A percentile compares a stretch with the other conserved stretches of the same genome.
These are phyloP conservation scores for Lepidochrysops patricia DNA, from an alignment of 2,888 invertebrate genomes.

Conservation along the genomic window DNA sequence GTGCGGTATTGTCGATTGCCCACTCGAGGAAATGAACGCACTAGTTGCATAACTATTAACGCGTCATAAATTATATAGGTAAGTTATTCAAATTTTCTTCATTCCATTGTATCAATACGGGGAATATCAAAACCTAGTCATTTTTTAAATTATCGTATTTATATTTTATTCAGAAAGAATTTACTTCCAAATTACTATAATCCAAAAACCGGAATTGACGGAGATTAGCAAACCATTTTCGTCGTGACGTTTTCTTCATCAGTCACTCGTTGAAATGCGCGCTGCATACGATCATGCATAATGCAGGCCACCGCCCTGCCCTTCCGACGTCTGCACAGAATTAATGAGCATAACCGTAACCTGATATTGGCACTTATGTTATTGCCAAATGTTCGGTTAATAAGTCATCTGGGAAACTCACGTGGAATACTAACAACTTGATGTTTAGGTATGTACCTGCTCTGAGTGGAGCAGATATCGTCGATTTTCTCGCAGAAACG, in stretches of 20 bases:
- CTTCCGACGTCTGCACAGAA: constrained; percentile 60
- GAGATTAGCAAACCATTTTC: constrained; percentile 8
- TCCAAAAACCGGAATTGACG: neutral
- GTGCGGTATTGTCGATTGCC: no score
- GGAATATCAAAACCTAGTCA: no score
- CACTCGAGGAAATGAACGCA: no score
- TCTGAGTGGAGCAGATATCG: no score
- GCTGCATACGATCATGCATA: constrained; percentile 54
- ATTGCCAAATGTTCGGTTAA: constrained; percentile 13
- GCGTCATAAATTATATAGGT: no score
- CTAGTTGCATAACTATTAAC: no score
- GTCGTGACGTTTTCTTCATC: constrained; percentile 24
- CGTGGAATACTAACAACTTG: neutral
- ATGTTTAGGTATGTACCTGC: neutral
- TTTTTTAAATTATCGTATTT: no score
- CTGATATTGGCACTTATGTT: constrained; percentile 22
- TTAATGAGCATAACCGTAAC: constrained; percentile 44
- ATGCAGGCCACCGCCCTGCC: constrained; percentile 65
- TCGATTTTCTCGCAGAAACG: no score
- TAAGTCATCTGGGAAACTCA: neutral
- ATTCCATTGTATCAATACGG: no score
- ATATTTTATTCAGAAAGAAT: no score
- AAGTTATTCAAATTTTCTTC: no score
- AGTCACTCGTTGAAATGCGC: constrained; percentile 32
- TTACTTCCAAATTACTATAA: no score